Evolutionary conservation across 2,113 vertebrate genomes (phyloP), one percentile per base, ranked within the genome.

Genomic region (Pyrgilauda ruficollis): DNA sequence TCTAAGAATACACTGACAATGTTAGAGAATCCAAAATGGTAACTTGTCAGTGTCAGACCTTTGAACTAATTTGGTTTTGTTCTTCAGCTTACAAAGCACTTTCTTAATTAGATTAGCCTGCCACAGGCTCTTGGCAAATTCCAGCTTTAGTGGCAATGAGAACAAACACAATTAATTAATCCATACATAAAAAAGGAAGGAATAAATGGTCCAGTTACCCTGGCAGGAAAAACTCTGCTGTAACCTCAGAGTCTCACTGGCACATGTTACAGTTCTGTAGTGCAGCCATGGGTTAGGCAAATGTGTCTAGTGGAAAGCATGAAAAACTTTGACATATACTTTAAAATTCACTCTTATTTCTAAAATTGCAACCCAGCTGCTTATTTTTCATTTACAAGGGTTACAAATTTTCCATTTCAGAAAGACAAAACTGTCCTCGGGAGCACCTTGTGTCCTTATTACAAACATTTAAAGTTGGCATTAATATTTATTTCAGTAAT

Each of bases 401-500:
- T n/a, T 94, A 84, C 17, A 79, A 41, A 70, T 78, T 94, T 70
- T 79, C 41, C 33, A 31, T 56, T 81, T 59, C 31, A 73, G 64
- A 91, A 84, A 92, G 69, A 21, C 75, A 91, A 85, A 91, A 68
- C 33, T 72, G 91, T 94, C 93, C 84, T 92, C 68, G 14, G n/a
- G 70, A 94, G 46, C 92, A 95, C 53, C 44, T 95, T 89, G 73
- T 76, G 78, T 81, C 93, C 58, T 94, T 94, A 92, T 72, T 96
- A 83, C 63, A 95, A 94, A 95, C 43, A 94, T 84, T 95, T 83
- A 91, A 96, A 88, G 55, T 55, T 97, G 73, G 24, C 79, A 89
- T 86, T 95, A 92, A 96, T 96, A 77, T 94, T 96, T 87, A 67
- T 97, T 97, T 97, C 86, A 79, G 59, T 87, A 93, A 37, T 79